Base-by-base conservation (phyloP, 2,113 vertebrate species). In the Nycticorax nycticorax region DNA sequence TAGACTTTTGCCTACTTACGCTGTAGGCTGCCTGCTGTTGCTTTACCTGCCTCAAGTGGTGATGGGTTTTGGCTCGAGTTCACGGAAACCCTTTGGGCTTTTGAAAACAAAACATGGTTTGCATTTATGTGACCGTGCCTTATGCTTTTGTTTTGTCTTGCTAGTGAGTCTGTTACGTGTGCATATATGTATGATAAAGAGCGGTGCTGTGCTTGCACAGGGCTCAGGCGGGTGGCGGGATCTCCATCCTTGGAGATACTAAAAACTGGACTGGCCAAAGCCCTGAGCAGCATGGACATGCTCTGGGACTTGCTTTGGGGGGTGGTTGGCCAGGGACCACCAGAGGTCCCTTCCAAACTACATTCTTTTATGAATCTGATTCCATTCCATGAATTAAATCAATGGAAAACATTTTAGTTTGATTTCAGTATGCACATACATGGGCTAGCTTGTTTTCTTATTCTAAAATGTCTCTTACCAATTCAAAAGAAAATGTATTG, bases 381-480 rank as follows among this genome's bases (percentile, higher is more conserved):
- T 56, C 39, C 26, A 39, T 80, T 60, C 60, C 17, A 18, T 47
- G 17, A 57, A 48, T n/a, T 27, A 68, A 67, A 28, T 69, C 18
- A 56, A 56, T 48, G 27, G 33, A 79, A 68, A 85, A 43, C 24
- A 21, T n/a, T 63, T 28, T 57, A 33, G 24, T 64, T 72, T 81
- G 21, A 33, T 76, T 64, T 48, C 50, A 14, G 12, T 12, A 4
- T 63, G 43, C 8, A 14, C 23, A 6, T 64, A 3, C 19, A 3
- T 57, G 52, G 24, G 21, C 21, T 45, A 41, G 64, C 12, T 57
- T 59, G 20, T 37, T 80, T 76, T 53, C 62, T 82, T 28, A 12
- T n/a, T 78, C 37, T 73, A 35, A 26, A 63, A 43, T 13, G 10
- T 19, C 24, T n/a, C 35, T n/a, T 45, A 8, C 3, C 0, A 0